A percentile compares a stretch with the other conserved stretches of the same genome.
Conservation (phyloP, 92 coral and sea anemone species). For the Actinostola sp. region DNA sequence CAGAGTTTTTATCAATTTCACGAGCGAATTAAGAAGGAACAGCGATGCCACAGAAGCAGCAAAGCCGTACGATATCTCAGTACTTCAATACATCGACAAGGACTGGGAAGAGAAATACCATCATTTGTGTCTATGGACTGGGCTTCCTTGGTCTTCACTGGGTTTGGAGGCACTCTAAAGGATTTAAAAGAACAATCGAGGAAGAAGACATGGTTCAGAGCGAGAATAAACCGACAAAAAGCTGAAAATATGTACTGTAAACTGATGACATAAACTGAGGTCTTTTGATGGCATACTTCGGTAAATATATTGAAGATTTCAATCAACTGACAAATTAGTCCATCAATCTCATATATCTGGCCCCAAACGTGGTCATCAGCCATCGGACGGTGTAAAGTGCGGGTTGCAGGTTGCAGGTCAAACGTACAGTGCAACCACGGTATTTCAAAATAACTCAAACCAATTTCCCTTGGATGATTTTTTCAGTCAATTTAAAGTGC, state of each 20-base stretch:
- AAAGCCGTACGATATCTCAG: constrained; percentile 34
- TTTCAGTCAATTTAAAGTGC: no score
- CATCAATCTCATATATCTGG: no score
- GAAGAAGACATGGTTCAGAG: neutral
- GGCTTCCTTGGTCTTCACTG: constrained; percentile 81
- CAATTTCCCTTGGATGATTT: no score
- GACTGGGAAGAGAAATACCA: constrained; percentile 72
- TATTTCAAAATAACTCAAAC: no score
- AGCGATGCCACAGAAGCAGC: constrained; percentile 3
- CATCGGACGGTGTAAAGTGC: no score
- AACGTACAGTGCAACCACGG: no score
- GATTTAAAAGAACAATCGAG: constrained; percentile 23
- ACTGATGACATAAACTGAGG: neutral
- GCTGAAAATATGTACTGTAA: no score
- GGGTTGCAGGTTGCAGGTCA: no score
- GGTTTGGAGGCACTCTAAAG: constrained; percentile 75
- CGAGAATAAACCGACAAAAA: neutral
- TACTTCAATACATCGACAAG: constrained; percentile 67
- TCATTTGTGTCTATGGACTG: constrained; percentile 55
- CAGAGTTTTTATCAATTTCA: neutral
- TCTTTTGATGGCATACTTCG: no score
- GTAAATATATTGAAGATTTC: no score
- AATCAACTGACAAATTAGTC: no score
- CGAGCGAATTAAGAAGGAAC: constrained; percentile 3
- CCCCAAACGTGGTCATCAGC: no score